A percentile compares a stretch with the other conserved stretches of the same genome.
These are phyloP conservation scores for Leptopterna dolabrata DNA, from an alignment of 2,888 invertebrate species.

Conservation along the genomic window DNA sequence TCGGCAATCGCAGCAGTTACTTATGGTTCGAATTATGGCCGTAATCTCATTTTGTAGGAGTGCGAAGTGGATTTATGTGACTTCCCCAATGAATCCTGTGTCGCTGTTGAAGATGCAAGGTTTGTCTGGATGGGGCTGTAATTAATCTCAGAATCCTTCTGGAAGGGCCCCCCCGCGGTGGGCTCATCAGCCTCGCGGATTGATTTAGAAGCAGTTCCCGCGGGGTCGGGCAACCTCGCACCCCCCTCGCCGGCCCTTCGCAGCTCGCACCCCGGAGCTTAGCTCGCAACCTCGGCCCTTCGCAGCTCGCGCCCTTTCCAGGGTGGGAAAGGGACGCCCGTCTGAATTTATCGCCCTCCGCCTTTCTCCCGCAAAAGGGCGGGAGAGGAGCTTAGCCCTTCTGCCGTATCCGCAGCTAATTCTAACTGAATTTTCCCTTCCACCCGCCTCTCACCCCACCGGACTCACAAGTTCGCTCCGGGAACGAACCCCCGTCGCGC, in stretches of 20 bases:
- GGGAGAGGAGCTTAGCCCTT: background rate
- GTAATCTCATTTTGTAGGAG: background rate
- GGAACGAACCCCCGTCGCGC: background rate
- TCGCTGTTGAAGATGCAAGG: background rate
- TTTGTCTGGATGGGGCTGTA: constrained; percentile 1
- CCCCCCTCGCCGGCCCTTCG: background rate
- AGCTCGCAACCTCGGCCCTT: no score
- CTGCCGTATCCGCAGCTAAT: constrained; percentile 13
- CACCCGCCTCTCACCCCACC: background rate
- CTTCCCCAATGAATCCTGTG: background rate
- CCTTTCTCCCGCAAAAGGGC: constrained; percentile 1
- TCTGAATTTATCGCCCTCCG: constrained; percentile 20
- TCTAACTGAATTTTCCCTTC: constrained; percentile 18
- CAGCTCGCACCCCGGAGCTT: no score
- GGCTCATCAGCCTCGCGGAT: constrained; percentile 12
- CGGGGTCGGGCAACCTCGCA: background rate
- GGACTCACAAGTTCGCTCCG: background rate
- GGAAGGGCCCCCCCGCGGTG: background rate
- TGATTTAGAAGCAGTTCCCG: constrained; percentile 20
- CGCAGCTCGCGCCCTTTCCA: no score
- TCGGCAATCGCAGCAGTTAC: background rate
- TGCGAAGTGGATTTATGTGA: background rate
- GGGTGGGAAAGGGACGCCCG: background rate
- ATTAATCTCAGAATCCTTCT: constrained; percentile 3
- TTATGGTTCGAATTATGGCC: background rate